Conservation (phyloP, 2,113 vertebrate species). For the Sphaerodactylus townsendi region DNA sequence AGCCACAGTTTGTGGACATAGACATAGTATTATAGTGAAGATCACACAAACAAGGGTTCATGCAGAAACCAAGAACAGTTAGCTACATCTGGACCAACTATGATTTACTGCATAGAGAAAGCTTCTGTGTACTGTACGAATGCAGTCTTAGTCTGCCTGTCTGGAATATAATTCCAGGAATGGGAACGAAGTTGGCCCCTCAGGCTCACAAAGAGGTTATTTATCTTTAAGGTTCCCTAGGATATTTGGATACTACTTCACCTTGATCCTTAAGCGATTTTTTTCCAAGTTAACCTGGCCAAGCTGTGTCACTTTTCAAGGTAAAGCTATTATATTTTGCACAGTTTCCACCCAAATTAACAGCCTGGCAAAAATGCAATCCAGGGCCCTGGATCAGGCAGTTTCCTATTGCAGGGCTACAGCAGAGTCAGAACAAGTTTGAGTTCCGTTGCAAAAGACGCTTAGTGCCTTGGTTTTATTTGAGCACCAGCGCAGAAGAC, state of each 20-base stretch:
- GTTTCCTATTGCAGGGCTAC: neutral
- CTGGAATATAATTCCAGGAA: neutral
- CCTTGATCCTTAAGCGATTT: neutral
- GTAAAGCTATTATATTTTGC: conserved; percentile 14
- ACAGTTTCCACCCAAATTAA: conserved; percentile 1
- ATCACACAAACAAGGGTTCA: too few relatives aligned
- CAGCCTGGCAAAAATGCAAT: neutral
- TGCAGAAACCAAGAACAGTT: too few relatives aligned
- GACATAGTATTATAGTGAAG: too few relatives aligned
- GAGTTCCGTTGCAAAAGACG: neutral
- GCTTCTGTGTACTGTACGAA: too few relatives aligned
- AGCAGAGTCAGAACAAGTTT: neutral
- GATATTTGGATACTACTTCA: neutral
- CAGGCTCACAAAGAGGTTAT: neutral
- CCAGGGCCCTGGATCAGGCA: neutral
- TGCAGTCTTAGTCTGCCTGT: neutral
- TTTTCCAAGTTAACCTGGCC: neutral
- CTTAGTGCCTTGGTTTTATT: neutral
- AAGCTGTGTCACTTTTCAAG: conserved; percentile 15
- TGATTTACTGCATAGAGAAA: too few relatives aligned
- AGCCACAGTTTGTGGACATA: too few relatives aligned
- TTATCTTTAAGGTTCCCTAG: neutral
- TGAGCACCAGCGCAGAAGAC: neutral
- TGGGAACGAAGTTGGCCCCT: neutral
- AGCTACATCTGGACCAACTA: too few relatives aligned